phyloP scores from a whole-genome alignment of 30 jellyfish, hydroid and myxozoan genomes.

The Turritopsis dohrnii region DNA sequence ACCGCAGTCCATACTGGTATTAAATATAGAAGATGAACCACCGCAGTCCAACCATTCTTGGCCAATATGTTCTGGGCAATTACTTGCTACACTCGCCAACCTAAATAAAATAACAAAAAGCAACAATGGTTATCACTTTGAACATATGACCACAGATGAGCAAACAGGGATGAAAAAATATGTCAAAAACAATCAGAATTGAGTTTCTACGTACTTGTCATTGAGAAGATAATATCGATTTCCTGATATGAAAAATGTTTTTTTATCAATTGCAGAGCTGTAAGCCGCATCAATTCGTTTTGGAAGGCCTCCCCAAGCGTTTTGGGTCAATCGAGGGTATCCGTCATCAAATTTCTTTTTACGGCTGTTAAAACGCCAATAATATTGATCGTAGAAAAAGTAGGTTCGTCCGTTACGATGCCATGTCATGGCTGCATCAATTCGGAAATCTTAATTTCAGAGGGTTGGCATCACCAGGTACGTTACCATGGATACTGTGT shows the following conservation, averaged over 20 bases:
- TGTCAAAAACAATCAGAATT: not conserved
- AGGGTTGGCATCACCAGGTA: conserved; percentile 11
- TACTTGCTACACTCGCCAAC: not conserved
- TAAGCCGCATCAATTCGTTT: conserved; percentile 42
- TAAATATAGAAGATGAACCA: not conserved
- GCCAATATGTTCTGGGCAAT: conserved; percentile 11
- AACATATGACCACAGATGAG: too few relatives aligned
- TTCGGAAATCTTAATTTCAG: not conserved
- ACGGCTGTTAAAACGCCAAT: conserved; percentile 17
- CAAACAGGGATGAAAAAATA: too few relatives aligned
- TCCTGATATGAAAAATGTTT: conserved; percentile 13
- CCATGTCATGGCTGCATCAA: conserved; percentile 31
- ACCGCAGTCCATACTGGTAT: not conserved
- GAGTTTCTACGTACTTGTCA: not conserved
- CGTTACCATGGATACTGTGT: conserved; percentile 5
- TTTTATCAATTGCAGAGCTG: not conserved
- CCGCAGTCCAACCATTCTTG: conserved; percentile 12
- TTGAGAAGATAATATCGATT: not conserved
- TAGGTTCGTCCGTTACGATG: conserved; percentile 16
- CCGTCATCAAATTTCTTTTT: conserved; percentile 4
- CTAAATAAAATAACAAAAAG: too few relatives aligned
- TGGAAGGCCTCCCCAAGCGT: conserved; percentile 68
- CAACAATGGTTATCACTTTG: too few relatives aligned
- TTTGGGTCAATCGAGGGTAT: conserved; percentile 40
- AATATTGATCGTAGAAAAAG: not conserved